Evolutionary conservation across 2,888 invertebrate species (phyloP), one percentile per base, ranked within the genome.

Genomic region (Archips crataeganus): DNA sequence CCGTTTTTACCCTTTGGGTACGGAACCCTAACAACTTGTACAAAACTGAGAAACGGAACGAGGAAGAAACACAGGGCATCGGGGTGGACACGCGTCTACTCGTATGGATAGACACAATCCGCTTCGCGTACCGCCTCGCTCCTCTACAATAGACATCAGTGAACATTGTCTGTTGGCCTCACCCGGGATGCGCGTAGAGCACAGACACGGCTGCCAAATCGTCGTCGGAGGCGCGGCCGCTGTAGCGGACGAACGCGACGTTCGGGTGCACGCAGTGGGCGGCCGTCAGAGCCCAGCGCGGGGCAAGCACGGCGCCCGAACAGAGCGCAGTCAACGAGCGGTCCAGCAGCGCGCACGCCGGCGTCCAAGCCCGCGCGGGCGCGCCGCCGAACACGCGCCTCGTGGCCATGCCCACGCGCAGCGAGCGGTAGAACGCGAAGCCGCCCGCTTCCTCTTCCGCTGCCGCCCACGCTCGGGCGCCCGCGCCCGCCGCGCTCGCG

Each of bases 231-330:
- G 77, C 79, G 9, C 82, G 85, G 72, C 90, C 78, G 81, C 89
- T 87, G 85, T 89, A 91, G 81, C 85, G 84, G 70, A 92, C 85
- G 85, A 89, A 90, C 70, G 87, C 85, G 69, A 91, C 62, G 57
- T 76, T 78, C 61, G 89, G 78, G 15, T 85, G 71, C 13, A 90
- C 84, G 82, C 93, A 94, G 84, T 93, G 93, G 57, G 90, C 93
- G 36, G 93, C 93, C 39, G 93, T 93, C 70, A 94, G 84, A 81
- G 79, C 91, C 93, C 93, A 93, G 80, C 85, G 86, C 75, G 82
- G 66, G 64, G 87, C 78, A 76, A 94, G 76, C 76, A 89, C 86
- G 9, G 89, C 75, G 75, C 79, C 89, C 65, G 91, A 88, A 84
- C 93, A 93, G 63, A 87, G 84, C 81, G 86, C 74, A n/a, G 73